These are phyloP conservation scores for Stratiomys singularior DNA, from an alignment of 2,888 invertebrate genomes.

Conservation along the genomic window DNA sequence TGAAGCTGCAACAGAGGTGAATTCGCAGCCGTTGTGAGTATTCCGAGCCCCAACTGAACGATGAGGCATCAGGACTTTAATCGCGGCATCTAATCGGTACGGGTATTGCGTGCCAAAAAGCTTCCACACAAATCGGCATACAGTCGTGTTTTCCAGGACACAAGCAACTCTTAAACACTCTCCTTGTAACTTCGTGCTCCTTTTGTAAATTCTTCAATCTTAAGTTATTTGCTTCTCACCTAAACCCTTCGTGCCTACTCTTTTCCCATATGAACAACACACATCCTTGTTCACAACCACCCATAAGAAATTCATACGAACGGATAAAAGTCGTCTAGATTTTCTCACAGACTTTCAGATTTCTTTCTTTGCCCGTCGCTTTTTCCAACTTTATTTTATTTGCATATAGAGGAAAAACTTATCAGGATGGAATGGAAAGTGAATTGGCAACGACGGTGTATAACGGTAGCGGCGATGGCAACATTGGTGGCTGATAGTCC, in stretches of 20 bases:
- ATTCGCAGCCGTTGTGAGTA: too few species aligned
- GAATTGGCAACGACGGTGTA: neutral
- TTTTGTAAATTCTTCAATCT: neutral
- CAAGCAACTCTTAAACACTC: neutral
- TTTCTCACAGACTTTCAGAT: constrained; percentile 13
- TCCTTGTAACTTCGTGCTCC: neutral
- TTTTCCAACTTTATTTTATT: constrained; percentile 26
- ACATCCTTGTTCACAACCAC: neutral
- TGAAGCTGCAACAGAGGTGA: too few species aligned
- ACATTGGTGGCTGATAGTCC: neutral
- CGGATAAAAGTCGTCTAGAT: constrained; percentile 5
- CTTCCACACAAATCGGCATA: constrained; percentile 10
- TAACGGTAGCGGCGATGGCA: neutral
- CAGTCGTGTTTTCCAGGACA: constrained; percentile 1
- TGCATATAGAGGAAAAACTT: constrained; percentile 21
- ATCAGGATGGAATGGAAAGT: constrained; percentile 9
- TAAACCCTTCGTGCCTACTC: neutral
- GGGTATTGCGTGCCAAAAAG: neutral
- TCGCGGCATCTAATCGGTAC: neutral
- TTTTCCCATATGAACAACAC: neutral
- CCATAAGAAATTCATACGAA: neutral
- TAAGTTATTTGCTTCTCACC: neutral
- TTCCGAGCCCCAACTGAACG: neutral
- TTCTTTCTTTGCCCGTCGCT: constrained; percentile 21
- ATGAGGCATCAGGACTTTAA: constrained; percentile 2